These are phyloP conservation scores for Microcebus jonahi DNA, from an alignment of 2,113 vertebrate species.

Conservation along the genomic window DNA sequence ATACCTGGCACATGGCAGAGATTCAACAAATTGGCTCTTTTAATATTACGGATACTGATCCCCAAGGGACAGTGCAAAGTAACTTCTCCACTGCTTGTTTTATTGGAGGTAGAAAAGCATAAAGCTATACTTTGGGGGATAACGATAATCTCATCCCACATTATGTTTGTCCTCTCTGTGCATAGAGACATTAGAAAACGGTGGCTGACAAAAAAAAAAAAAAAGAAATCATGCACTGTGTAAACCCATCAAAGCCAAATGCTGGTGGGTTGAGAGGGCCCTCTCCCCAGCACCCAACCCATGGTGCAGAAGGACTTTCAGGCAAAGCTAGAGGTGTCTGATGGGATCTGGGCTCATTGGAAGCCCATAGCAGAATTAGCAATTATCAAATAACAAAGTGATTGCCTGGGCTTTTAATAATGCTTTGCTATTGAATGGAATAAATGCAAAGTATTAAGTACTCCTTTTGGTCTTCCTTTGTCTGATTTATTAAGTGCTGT, in stretches of 20 bases:
- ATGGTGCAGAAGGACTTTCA: background rate
- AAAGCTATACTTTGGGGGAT: background rate
- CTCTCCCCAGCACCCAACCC: background rate
- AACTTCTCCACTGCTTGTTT: background rate
- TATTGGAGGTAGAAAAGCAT: background rate
- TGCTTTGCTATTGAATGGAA: background rate
- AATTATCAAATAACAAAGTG: constrained; percentile 48
- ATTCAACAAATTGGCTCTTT: background rate
- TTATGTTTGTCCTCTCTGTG: background rate
- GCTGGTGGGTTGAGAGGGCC: background rate
- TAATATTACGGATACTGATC: background rate
- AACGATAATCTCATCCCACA: background rate
- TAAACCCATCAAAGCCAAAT: background rate
- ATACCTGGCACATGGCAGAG: background rate
- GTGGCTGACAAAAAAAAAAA: background rate
- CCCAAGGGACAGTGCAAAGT: background rate
- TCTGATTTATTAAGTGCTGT: constrained; percentile 25
- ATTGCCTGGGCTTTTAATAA: constrained; percentile 49
- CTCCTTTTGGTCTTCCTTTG: constrained; percentile 42
- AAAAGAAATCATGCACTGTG: background rate
- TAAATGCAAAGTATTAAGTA: constrained; percentile 32
- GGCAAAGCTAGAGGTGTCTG: background rate
- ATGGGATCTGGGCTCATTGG: background rate
- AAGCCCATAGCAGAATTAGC: constrained; percentile 28
- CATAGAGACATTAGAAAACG: background rate